These are phyloP conservation scores for Ceratosolen solmsi DNA, from an alignment of 1,140 invertebrate species.

Conservation along the genomic window DNA sequence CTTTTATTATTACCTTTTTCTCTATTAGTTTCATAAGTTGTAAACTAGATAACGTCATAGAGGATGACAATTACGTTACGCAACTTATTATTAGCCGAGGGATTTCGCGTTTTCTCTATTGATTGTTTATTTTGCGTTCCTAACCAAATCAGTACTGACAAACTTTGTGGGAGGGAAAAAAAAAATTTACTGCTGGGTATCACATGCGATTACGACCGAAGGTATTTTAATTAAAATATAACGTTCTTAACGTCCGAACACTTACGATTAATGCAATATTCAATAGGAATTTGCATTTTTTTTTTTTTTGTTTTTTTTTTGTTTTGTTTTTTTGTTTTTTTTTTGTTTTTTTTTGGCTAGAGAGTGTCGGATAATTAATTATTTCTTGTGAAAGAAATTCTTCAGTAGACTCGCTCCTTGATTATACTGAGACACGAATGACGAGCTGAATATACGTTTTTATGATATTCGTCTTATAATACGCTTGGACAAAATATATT, in stretches of 20 bases:
- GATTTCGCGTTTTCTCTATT: not conserved
- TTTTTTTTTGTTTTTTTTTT: no score
- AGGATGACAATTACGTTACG: constrained; percentile 38
- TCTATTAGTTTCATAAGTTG: constrained; percentile 11
- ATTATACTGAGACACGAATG: not conserved
- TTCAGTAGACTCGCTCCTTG: not conserved
- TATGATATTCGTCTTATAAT: constrained; percentile 26
- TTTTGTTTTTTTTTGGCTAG: not conserved
- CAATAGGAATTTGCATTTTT: no score
- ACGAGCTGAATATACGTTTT: constrained; percentile 21
- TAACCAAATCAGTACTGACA: not conserved
- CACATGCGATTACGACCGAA: not conserved
- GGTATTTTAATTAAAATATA: not conserved
- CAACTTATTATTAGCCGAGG: constrained; percentile 10
- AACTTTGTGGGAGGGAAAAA: not conserved
- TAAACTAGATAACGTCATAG: constrained; percentile 26
- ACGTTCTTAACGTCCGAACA: not conserved
- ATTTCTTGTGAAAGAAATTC: not conserved
- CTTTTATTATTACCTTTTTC: not conserved
- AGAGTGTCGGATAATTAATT: not conserved
- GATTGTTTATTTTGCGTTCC: not conserved
- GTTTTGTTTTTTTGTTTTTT: no score
- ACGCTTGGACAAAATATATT: not conserved
- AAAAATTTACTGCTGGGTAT: not conserved
- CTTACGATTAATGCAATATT: not conserved